phyloP scores from a whole-genome alignment of 2,113 vertebrate species.

The Nibea albiflora region DNA sequence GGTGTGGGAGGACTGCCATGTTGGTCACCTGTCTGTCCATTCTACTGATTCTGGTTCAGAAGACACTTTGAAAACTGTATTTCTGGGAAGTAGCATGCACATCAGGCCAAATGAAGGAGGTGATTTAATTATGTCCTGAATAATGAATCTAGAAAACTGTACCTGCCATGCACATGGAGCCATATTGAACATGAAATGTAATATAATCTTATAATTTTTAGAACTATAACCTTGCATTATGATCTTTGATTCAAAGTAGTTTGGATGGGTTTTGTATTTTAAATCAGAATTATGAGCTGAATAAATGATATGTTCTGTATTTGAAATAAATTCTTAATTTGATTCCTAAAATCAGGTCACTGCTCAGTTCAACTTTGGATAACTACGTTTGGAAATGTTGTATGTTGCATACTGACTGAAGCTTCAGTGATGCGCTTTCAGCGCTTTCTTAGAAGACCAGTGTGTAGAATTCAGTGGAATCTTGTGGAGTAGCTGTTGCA shows the following conservation, averaged over 20 bases:
- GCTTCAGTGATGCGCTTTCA: neutral
- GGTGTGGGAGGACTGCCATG: slow-evolving; percentile 32
- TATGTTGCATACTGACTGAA: neutral
- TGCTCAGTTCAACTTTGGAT: slow-evolving; percentile 24
- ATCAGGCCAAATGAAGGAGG: slow-evolving; percentile 42
- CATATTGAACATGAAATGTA: slow-evolving; percentile 49
- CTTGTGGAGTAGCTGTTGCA: too few species aligned
- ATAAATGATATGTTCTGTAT: slow-evolving; percentile 50
- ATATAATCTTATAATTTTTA: slow-evolving; percentile 27
- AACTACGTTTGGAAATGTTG: neutral
- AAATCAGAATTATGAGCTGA: slow-evolving; percentile 37
- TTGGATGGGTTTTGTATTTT: slow-evolving; percentile 54
- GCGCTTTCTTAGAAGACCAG: neutral
- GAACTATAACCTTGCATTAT: neutral
- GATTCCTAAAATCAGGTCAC: slow-evolving; percentile 30
- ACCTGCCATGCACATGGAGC: slow-evolving; percentile 50
- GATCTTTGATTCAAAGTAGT: slow-evolving; percentile 22
- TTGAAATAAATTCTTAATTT: slow-evolving; percentile 65
- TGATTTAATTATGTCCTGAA: slow-evolving; percentile 1
- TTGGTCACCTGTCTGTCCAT: slow-evolving; percentile 55
- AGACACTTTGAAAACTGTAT: slow-evolving; percentile 4
- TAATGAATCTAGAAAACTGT: slow-evolving; percentile 14
- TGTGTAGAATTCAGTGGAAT: too few species aligned
- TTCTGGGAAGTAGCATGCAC: neutral
- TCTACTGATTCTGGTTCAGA: slow-evolving; percentile 60